Evolutionary conservation across 2,113 vertebrate species (phyloP).

Genomic region (Apeltes quadracus): DNA sequence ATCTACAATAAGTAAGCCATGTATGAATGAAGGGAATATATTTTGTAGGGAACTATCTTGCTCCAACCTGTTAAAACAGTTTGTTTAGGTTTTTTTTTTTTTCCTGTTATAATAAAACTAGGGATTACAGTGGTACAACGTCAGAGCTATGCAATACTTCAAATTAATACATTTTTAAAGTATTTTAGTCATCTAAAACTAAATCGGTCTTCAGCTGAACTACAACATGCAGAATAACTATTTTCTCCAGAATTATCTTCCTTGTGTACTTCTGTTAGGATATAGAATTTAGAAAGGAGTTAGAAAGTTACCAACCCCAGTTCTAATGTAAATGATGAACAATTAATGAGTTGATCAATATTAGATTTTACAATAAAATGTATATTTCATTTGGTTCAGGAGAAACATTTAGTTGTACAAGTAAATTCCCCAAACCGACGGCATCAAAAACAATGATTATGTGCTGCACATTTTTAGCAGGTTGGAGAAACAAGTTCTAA

Average conservation of each 20-base stretch:
- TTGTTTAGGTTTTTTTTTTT: not conserved
- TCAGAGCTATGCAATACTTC: not conserved
- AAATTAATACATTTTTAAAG: conserved; percentile 4
- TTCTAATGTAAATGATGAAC: too few relatives aligned
- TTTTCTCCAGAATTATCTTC: not conserved
- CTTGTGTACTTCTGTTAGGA: too few relatives aligned
- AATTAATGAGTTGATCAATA: too few relatives aligned
- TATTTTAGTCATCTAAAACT: not conserved
- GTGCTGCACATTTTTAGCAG: not conserved
- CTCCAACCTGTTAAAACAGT: conserved; percentile 16
- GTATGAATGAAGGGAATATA: not conserved
- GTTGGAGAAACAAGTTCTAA: not conserved
- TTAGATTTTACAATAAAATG: not conserved
- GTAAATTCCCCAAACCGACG: not conserved
- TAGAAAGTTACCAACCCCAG: too few relatives aligned
- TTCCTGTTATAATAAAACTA: too few relatives aligned
- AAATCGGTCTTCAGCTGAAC: too few relatives aligned
- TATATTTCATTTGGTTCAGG: not conserved
- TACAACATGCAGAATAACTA: too few relatives aligned
- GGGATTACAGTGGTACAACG: not conserved
- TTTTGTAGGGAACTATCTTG: not conserved
- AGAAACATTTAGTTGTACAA: not conserved
- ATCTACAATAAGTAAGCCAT: not conserved
- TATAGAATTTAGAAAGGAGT: too few relatives aligned
- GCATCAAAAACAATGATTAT: not conserved